Evolutionary conservation across 2,888 invertebrate genomes (phyloP).

Genomic region (Caradrina clavipalpis): DNA sequence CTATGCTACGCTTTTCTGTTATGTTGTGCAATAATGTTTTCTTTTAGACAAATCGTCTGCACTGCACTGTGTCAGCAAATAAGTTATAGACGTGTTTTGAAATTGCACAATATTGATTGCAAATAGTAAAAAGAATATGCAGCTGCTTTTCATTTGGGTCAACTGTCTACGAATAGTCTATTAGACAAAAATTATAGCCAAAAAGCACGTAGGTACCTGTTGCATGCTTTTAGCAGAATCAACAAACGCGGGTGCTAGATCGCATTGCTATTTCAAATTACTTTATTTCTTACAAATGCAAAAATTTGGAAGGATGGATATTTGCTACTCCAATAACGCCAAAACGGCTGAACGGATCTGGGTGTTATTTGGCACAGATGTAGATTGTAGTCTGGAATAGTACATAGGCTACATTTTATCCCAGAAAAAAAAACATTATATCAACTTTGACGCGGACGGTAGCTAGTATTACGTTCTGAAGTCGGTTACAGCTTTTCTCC

Average conservation of each 20-base stretch:
- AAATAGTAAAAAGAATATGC: conserved; percentile 1
- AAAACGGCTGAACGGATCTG: too few relatives aligned
- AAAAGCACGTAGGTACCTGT: neutral
- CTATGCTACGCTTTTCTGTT: neutral
- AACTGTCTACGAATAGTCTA: conserved; percentile 8
- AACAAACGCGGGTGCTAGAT: neutral
- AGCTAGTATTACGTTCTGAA: too few relatives aligned
- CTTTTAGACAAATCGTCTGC: conserved; percentile 4
- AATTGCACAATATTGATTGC: conserved; percentile 26
- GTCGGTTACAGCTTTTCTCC: too few relatives aligned
- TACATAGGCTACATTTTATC: too few relatives aligned
- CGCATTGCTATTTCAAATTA: neutral
- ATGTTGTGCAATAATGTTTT: conserved; percentile 25
- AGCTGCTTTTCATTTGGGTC: conserved; percentile 17
- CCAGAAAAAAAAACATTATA: too few relatives aligned
- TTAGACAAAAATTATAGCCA: neutral
- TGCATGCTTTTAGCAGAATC: neutral
- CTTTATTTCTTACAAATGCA: too few relatives aligned
- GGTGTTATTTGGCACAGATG: too few relatives aligned
- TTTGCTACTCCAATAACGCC: too few relatives aligned
- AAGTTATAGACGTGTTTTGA: neutral
- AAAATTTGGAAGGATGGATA: too few relatives aligned
- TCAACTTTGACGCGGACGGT: too few relatives aligned
- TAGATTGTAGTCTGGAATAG: too few relatives aligned
- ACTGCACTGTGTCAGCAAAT: neutral